Conservation (phyloP, 2,888 invertebrate genomes). For the Unio delphinus region DNA sequence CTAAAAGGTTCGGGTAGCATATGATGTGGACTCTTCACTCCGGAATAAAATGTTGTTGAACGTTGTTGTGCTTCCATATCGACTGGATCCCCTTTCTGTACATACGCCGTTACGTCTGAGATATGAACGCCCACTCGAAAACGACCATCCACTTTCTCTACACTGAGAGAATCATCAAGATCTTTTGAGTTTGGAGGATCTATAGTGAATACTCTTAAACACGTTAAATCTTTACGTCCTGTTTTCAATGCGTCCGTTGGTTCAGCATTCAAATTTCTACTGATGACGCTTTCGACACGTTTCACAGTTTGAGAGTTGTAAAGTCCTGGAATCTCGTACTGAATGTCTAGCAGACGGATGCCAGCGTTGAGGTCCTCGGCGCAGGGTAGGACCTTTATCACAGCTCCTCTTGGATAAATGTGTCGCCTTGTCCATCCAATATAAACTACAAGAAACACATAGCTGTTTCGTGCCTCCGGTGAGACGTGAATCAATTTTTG, state of each 20-base stretch:
- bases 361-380: constrained; percentile 8
- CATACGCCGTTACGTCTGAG: constrained; percentile 34
- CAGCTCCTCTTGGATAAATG: constrained; percentile 22
- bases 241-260: not conserved
- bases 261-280: not conserved
- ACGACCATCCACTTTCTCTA: constrained; percentile 13
- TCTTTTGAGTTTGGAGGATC: constrained; percentile 30
- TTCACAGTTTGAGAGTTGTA: constrained; percentile 15
- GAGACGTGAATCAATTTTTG: constrained; percentile 7
- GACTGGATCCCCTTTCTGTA: constrained; percentile 27
- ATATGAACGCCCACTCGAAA: constrained; percentile 39
- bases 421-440: constrained; percentile 13
- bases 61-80: constrained; percentile 37
- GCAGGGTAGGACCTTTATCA: constrained; percentile 11
- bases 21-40: constrained; percentile 12
- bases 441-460: constrained; percentile 18
- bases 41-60: constrained; percentile 31
- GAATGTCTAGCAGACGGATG: constrained; percentile 16
- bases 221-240: constrained; percentile 20
- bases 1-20: constrained; percentile 39
- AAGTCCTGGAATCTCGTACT: constrained; percentile 20
- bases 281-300: constrained; percentile 1
- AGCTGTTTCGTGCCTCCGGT: constrained; percentile 10
- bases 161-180: constrained; percentile 38
- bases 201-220: constrained; percentile 31